Evolutionary conservation across 2,888 invertebrate species (phyloP).

Genomic region (Cephus spinipes): DNA sequence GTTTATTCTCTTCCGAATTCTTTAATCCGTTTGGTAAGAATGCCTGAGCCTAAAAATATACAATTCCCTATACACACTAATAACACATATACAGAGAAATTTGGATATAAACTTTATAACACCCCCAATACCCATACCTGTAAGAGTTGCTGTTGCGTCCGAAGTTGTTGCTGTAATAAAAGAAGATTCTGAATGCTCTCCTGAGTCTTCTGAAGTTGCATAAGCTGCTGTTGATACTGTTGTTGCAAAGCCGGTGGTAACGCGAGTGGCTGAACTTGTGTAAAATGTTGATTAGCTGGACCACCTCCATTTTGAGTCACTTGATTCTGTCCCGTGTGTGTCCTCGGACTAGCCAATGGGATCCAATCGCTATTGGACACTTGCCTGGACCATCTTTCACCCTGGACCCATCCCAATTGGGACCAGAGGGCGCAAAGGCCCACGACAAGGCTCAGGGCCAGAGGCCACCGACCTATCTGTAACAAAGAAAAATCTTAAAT

Average conservation of each 20-base stretch:
- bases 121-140: constrained; percentile 43
- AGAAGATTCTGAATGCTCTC: constrained; percentile 61
- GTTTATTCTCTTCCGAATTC: constrained; percentile 49
- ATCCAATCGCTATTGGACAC: constrained; percentile 64
- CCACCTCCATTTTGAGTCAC: not conserved
- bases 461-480: constrained; percentile 52
- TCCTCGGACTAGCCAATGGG: constrained; percentile 57
- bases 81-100: not conserved
- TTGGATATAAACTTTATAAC: constrained; percentile 2
- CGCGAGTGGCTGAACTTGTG: constrained; percentile 28
- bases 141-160: constrained; percentile 57
- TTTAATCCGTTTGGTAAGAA: constrained; percentile 49
- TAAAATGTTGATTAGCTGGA: not conserved
- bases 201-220: constrained; percentile 62
- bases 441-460: constrained; percentile 42
- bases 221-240: constrained; percentile 60
- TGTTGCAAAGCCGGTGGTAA: constrained; percentile 60
- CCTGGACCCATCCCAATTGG: constrained; percentile 28
- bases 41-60: constrained; percentile 48
- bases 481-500: not conserved
- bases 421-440: constrained; percentile 39
- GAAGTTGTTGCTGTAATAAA: constrained; percentile 58
- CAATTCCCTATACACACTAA: not conserved
- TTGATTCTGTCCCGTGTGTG: constrained; percentile 36
- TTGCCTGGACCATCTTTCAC: constrained; percentile 63